Base-by-base conservation (phyloP, 2,888 invertebrate genomes). In the Gymnoscelis rufifasciata region DNA sequence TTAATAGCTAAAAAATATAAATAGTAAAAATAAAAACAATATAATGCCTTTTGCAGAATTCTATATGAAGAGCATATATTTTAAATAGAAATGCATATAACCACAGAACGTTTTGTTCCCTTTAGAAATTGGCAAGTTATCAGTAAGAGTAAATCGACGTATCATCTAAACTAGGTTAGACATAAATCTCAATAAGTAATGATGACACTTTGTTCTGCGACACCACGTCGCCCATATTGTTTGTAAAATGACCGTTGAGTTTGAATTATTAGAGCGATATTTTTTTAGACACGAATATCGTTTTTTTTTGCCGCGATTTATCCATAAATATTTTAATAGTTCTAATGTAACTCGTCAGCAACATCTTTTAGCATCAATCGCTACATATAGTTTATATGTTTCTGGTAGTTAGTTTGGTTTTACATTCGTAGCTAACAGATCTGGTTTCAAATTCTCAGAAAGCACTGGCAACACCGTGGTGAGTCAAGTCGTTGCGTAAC, bases 161-260 rank as follows among this genome's bases (percentile, higher is more conserved):
- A 45, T 46, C 39, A 36, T 19, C 29, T 35, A 33, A 52, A 52
- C 41, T 52, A 39, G 51, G 51, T 52, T 52, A 52, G 43, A 11
- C 42, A 52, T 47, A 47, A 47, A 47, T 52, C 48, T 46, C 38
- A 41, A 43, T 48, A 40, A 51, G 36, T 52, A 52, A 53, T 48
- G 50, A 52, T 42, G 42, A 27, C 51, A 52, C 48, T 51, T 52
- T 49, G 52, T 46, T 36, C 52, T 31, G 51, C 43, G 24, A 47
- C 45, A 26, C 23, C 24, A 26, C 29, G 13, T 53, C 12, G 47
- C 30, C 39, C 48, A 38, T 45, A 36, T 50, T 46, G 42, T 45
- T 46, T 5, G 2, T 19, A 19, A 19, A 19, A 3, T 36, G 45
- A 38, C 45, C 42, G 50, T 50, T 50, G 35, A 33, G 13, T 44